phyloP scores from a whole-genome alignment of 2,797 vertebrate genomes.

The Sebastes hubbsi region DNA sequence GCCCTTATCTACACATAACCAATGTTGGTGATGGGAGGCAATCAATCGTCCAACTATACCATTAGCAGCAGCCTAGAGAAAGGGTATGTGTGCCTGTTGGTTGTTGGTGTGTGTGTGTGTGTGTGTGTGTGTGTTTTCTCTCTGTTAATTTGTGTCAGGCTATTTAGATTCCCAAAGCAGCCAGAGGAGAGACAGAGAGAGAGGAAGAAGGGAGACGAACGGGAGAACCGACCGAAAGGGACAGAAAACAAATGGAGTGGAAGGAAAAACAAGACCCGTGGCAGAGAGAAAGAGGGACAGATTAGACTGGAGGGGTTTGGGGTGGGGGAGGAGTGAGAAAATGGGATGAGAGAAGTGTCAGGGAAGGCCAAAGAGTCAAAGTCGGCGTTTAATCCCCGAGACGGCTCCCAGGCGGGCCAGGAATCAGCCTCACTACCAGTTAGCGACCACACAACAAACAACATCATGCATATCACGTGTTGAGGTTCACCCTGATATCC shows the following conservation, averaged over 20 bases:
- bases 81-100: slow-evolving; percentile 18
- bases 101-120: neutral
- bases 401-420: neutral
- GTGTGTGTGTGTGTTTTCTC: slow-evolving; percentile 1
- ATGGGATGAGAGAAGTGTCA: slow-evolving; percentile 60
- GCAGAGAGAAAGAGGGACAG: slow-evolving; percentile 46
- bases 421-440: slow-evolving; percentile 20
- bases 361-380: slow-evolving; percentile 58
- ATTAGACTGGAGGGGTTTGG: slow-evolving; percentile 46
- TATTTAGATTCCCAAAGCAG: slow-evolving; percentile 64
- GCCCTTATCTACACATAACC: slow-evolving; percentile 64
- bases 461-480: slow-evolving; percentile 4
- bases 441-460: neutral
- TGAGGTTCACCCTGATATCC: neutral
- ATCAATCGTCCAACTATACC: slow-evolving; percentile 66
- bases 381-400: slow-evolving; percentile 61
- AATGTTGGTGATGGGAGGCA: slow-evolving; percentile 56
- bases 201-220: slow-evolving; percentile 30
- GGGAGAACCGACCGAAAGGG: slow-evolving; percentile 42
- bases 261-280: slow-evolving; percentile 67
- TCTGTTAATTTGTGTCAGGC: slow-evolving; percentile 65
- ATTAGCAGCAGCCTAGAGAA: slow-evolving; percentile 47
- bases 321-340: slow-evolving; percentile 22
- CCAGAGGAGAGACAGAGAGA: neutral
- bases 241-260: slow-evolving; percentile 73